Percentiles rank a stretch among this genome's conserved stretches.
phyloP scores from a whole-genome alignment of 1,140 invertebrate species.

The Drosophila auraria region DNA sequence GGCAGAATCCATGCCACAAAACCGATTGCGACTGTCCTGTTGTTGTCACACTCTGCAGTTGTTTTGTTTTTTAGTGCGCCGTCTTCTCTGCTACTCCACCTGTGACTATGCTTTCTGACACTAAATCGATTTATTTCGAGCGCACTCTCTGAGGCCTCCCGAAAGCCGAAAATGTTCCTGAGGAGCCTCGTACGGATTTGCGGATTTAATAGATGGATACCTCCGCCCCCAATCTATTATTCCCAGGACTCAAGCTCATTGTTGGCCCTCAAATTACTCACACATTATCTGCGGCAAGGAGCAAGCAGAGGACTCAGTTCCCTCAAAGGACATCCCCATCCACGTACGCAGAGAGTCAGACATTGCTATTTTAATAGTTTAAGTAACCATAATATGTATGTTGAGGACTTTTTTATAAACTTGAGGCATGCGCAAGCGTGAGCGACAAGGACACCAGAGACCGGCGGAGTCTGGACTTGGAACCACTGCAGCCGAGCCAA shows the following conservation, averaged over 20 bases:
- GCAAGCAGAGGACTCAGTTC: slow-evolving; percentile 3
- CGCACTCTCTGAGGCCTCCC: slow-evolving; percentile 32
- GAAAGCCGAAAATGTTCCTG: slow-evolving; percentile 51
- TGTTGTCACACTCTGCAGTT: slow-evolving; percentile 70
- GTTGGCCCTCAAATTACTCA: slow-evolving; percentile 68
- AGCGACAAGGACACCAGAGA: slow-evolving; percentile 64
- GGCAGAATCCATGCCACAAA: slow-evolving; percentile 27
- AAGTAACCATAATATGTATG: slow-evolving; percentile 84
- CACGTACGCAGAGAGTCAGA: slow-evolving; percentile 29
- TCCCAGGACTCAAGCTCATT: slow-evolving; percentile 30
- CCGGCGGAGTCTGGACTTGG: slow-evolving; percentile 15
- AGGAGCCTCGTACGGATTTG: slow-evolving; percentile 59
- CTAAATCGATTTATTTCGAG: slow-evolving; percentile 69
- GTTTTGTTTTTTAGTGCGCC: slow-evolving; percentile 36
- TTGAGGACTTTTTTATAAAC: slow-evolving; percentile 84
- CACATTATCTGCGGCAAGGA: slow-evolving; percentile 58
- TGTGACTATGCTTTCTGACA: slow-evolving; percentile 27
- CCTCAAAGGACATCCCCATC: slow-evolving; percentile 21
- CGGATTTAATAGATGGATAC: slow-evolving; percentile 27
- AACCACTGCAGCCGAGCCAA: slow-evolving; percentile 49
- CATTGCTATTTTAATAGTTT: slow-evolving; percentile 82
- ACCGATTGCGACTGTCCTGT: slow-evolving; percentile 64
- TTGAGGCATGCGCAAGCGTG: slow-evolving; percentile 76
- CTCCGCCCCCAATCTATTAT: slow-evolving; percentile 12
- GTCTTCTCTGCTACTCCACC: slow-evolving; percentile 1